Evolutionary conservation across 1,140 invertebrate species (phyloP).

Genomic region (Bombus difficillimus): DNA sequence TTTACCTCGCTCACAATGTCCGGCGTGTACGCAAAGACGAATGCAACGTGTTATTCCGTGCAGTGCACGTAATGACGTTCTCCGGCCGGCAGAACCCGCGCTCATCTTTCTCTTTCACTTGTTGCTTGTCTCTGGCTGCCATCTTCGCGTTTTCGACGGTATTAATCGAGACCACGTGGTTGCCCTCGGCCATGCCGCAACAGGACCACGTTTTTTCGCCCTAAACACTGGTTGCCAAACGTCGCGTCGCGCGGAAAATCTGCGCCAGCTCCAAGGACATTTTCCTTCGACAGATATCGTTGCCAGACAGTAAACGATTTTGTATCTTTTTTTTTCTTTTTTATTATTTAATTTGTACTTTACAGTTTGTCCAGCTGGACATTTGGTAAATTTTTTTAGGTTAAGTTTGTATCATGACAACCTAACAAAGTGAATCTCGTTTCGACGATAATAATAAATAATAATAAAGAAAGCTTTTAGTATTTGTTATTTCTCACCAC

Average conservation of each 20-base stretch:
- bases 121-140: not conserved
- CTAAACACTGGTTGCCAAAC: not conserved
- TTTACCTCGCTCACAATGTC: conserved; percentile 71
- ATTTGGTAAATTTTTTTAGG: no score
- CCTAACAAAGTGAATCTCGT: no score
- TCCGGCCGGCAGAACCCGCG: conserved; percentile 40
- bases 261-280: not conserved
- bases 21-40: conserved; percentile 51
- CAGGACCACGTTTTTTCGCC: not conserved
- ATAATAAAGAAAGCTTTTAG: rapidly evolving
- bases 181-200: not conserved
- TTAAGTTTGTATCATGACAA: no score
- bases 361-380: no score
- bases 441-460: no score
- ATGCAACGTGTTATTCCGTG: conserved; percentile 68
- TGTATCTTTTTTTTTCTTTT: no score
- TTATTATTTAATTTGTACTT: no score
- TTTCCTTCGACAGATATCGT: not conserved
- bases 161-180: conserved; percentile 23
- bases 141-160: conserved; percentile 14
- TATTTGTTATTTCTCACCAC: rapidly evolving
- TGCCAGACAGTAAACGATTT: not conserved
- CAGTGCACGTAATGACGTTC: conserved; percentile 63
- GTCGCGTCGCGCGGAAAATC: not conserved
- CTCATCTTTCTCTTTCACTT: conserved; percentile 18